These are phyloP conservation scores for Micropoecilia bifurca DNA, from an alignment of 2,797 vertebrate species.

Conservation along the genomic window DNA sequence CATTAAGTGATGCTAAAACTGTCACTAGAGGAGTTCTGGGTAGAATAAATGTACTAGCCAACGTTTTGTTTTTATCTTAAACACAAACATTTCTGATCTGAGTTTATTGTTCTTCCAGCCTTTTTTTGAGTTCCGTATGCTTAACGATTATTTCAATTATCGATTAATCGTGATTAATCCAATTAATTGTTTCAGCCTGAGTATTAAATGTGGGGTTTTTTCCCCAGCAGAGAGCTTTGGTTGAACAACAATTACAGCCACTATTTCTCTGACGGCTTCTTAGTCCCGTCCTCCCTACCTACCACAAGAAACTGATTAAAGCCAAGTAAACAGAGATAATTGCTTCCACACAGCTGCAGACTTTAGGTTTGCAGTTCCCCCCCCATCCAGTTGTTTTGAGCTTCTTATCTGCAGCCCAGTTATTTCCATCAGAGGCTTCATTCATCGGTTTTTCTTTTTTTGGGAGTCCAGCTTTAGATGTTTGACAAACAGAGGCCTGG, in stretches of 20 bases:
- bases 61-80: too few relatives aligned
- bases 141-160: too few relatives aligned
- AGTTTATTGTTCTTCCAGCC: too few relatives aligned
- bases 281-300: conserved; percentile 18
- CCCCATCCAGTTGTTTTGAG: conserved; percentile 17
- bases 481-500: conserved; percentile 8
- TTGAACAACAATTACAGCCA: conserved; percentile 5
- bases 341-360: conserved; percentile 18
- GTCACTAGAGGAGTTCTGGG: too few relatives aligned
- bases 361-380: conserved; percentile 5
- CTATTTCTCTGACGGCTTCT: conserved; percentile 10
- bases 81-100: too few relatives aligned
- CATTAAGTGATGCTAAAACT: too few relatives aligned
- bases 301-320: conserved; percentile 52
- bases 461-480: neutral
- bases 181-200: too few relatives aligned
- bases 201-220: neutral
- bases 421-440: conserved; percentile 18
- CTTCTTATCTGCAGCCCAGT: conserved; percentile 6
- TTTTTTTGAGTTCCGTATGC: too few relatives aligned
- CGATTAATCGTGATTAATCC: too few relatives aligned
- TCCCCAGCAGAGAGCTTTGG: neutral
- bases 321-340: conserved; percentile 46
- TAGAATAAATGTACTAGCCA: too few relatives aligned
- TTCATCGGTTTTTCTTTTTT: neutral